Conservation (phyloP, 2,113 vertebrate species). For the Erinaceus europaeus region DNA sequence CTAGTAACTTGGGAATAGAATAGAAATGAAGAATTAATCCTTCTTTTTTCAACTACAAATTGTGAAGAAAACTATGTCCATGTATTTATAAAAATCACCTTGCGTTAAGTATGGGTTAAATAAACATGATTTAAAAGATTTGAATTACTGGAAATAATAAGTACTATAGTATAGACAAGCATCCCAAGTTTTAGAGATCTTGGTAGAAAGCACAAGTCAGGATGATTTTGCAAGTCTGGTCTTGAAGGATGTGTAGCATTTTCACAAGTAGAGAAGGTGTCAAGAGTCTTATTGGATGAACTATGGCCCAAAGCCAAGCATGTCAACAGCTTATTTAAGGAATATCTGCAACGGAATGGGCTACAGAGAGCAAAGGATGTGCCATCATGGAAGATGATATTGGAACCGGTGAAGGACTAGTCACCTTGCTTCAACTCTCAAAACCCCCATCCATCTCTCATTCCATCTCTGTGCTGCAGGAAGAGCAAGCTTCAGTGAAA, state of each 20-base stretch:
- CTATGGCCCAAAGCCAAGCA: neutral
- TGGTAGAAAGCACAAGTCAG: constrained; percentile 69
- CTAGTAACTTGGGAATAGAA: neutral
- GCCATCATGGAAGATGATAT: neutral
- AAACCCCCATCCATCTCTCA: neutral
- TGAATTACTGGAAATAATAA: constrained; percentile 28
- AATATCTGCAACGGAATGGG: neutral
- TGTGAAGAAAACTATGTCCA: constrained; percentile 9
- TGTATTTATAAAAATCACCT: constrained; percentile 38
- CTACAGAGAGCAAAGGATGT: neutral
- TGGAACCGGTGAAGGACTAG: neutral
- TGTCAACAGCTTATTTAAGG: neutral
- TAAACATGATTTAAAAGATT: constrained; percentile 17
- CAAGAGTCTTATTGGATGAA: neutral
- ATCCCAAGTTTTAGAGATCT: neutral
- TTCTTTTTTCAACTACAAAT: constrained; percentile 41
- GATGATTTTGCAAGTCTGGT: neutral
- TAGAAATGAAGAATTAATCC: neutral
- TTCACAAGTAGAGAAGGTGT: neutral
- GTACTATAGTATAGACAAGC: neutral
- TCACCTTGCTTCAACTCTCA: neutral
- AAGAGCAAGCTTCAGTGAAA: neutral
- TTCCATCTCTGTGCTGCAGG: neutral
- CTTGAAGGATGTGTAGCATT: constrained; percentile 16
- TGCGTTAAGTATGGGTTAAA: neutral